Base-by-base conservation (phyloP, 2,113 vertebrate species). In the Coryphaenoides rupestris region DNA sequence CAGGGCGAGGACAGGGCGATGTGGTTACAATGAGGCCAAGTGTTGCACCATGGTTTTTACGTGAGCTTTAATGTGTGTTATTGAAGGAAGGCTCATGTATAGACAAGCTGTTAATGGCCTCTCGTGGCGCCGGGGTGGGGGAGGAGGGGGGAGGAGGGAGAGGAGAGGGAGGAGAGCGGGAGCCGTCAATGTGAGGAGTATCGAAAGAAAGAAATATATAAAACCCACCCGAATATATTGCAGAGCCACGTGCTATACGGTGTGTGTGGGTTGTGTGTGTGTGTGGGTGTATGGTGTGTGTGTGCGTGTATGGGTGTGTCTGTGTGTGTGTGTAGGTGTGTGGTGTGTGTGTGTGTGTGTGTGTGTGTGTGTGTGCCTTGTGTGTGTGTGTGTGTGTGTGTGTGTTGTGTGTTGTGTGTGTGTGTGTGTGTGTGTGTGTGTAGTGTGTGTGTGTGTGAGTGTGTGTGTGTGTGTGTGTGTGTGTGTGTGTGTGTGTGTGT, bases 71-170 rank as follows among this genome's bases (percentile, higher is more conserved):
- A 57, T 63, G 69, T 53, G 4, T 23, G 56, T 72, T 63, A 47
- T 26, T 53, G 68, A 78, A 69, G 24, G 50, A 64, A 21, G 17
- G 50, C 26, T 24, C 17, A 17, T 33, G 24, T 46, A 16, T 52
- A 28, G 66, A n/a, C 19, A 53, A n/a, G 19, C 47, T 63, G 68
- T 80, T 74, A 62, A 62, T 61, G 57, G 5, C 16, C 3, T 45
- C 58, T 73, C 47, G 67, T 63, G 22, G 55, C 24, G 33, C 49
- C 3, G 28, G 33, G 60, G 40, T 19, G 53, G 21, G 56, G 23
- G 23, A 1, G 23, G 21, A 54, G 53, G 21, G 13, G 26, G 6
- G 24, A 26, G 6, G 24, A 10, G 28, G 28, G 28, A 5, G 6
- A 10, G 28, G 28, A 10, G 28, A 10, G 3, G 28, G 28, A 33